Percentiles rank a stretch among this genome's conserved stretches.
phyloP scores from a whole-genome alignment of 1,140 invertebrate species.

The Eumeta japonica region DNA sequence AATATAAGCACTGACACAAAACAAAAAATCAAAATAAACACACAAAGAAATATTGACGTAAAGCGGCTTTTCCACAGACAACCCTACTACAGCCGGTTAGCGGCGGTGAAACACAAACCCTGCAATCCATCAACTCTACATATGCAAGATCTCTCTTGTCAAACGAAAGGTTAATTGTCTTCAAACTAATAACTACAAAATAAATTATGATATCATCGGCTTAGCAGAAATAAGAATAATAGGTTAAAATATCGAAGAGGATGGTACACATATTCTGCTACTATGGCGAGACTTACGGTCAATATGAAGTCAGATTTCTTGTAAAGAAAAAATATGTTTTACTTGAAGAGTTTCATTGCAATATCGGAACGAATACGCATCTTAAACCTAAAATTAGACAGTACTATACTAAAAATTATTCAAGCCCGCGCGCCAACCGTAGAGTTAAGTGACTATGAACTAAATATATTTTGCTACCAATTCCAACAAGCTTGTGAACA shows the following conservation, averaged over 20 bases:
- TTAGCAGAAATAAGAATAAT: slow-evolving; percentile 9
- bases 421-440: too few species aligned
- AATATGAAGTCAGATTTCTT: slow-evolving; percentile 10
- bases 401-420: too few species aligned
- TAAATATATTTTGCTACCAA: neutral
- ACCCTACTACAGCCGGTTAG: too few species aligned
- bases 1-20: too few species aligned
- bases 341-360: neutral
- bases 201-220: slow-evolving; percentile 11
- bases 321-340: neutral
- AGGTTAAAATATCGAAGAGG: slow-evolving; percentile 10
- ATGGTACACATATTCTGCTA: too few species aligned
- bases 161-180: too few species aligned
- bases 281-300: slow-evolving; percentile 7
- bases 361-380: neutral
- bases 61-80: too few species aligned
- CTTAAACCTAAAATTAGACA: too few species aligned
- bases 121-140: slow-evolving; percentile 8
- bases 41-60: too few species aligned
- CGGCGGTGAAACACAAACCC: too few species aligned
- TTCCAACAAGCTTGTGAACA: neutral
- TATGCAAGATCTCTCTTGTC: slow-evolving; percentile 10
- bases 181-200: slow-evolving; percentile 8
- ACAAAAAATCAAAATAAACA: too few species aligned
- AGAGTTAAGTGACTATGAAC: too few species aligned